A percentile compares a stretch with the other conserved stretches of the same genome.
Conservation (phyloP, 2,888 invertebrate genomes). For the Luffia ferchaultella region DNA sequence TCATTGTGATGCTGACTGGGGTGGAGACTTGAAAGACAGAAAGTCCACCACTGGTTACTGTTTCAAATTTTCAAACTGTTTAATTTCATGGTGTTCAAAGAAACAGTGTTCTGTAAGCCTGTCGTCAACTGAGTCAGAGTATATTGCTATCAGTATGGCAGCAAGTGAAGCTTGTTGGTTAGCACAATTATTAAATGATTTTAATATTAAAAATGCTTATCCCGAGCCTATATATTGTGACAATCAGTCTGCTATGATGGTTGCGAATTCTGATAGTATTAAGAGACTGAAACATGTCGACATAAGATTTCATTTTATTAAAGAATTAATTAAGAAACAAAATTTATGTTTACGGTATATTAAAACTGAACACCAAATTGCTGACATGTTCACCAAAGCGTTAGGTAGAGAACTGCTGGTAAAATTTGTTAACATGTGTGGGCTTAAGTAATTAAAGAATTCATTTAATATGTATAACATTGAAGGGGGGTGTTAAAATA, state of each 20-base stretch:
- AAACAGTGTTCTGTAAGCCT: constrained; percentile 17
- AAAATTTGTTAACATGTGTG: too few relatives aligned
- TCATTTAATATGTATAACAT: too few relatives aligned
- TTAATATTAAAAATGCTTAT: constrained; percentile 5
- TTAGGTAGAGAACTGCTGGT: too few relatives aligned
- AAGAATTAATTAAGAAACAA: constrained; percentile 2
- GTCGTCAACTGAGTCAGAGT: constrained; percentile 20
- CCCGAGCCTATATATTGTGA: background rate
- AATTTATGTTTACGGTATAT: too few relatives aligned
- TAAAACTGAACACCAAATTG: too few relatives aligned
- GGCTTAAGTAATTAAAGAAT: too few relatives aligned
- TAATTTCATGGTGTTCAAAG: too few relatives aligned
- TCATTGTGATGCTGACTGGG: constrained; percentile 19
- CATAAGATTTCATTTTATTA: constrained; percentile 12
- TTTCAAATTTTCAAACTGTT: too few relatives aligned
- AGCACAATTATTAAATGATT: constrained; percentile 9
- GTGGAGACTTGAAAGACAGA: constrained; percentile 15
- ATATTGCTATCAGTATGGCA: constrained; percentile 18
- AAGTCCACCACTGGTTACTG: constrained; percentile 17
- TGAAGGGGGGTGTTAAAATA: too few relatives aligned
- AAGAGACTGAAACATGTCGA: constrained; percentile 12
- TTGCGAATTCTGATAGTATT: constrained; percentile 11
- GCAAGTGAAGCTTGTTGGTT: constrained; percentile 15
- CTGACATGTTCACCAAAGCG: too few relatives aligned
- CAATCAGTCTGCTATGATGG: constrained; percentile 13